Evolutionary conservation across 2,797 vertebrate genomes (phyloP), one percentile per base, ranked within the genome.

Genomic region (Allobates femoralis): DNA sequence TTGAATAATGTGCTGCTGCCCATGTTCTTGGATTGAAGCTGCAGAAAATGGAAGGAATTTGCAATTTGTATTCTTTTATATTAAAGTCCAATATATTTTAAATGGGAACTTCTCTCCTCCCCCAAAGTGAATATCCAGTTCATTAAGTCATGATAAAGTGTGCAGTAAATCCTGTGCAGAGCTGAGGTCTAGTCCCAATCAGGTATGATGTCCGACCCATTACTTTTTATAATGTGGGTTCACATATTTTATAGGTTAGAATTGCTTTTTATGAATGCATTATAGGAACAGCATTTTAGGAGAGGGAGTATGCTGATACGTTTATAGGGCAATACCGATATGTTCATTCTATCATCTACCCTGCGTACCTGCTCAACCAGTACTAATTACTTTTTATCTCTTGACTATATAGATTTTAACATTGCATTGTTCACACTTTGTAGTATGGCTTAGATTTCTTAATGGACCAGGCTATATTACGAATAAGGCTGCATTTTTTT

Each of bases 1-100:
- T 71, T 74, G 67, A 62, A 79, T 73, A 53, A 46, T 87, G 4
- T 46, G 23, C 69, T 23, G 16, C 19, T 34, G 19, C 75, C 75
- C 51, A 32, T 12, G 16, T 41, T 26, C 30, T 69, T 77, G 75
- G 56, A 79, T 62, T 55, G 6, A 78, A 58, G 18, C 18, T 46
- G 41, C 67, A 14, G 67, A 41, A 37, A 32, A 32, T 71, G 34
- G 69, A 73, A 74, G 41, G 41, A 74, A 74, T 74, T 46, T 16
- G 41, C 23, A 74, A 74, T 46, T 50, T 50, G 41, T n/a, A 74
- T 50, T 41, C n/a, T n/a, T 41, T 26, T 74, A 50, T 74, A 50
- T 50, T 74, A 74, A n/a, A 26, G 23, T 74, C 5, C 11, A 50
- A 74, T n/a, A 50, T 11, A 14, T 6, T 15, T 23, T 15, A n/a